These are phyloP conservation scores for Norana najaformis DNA, from an alignment of 2,888 invertebrate genomes.

Conservation along the genomic window DNA sequence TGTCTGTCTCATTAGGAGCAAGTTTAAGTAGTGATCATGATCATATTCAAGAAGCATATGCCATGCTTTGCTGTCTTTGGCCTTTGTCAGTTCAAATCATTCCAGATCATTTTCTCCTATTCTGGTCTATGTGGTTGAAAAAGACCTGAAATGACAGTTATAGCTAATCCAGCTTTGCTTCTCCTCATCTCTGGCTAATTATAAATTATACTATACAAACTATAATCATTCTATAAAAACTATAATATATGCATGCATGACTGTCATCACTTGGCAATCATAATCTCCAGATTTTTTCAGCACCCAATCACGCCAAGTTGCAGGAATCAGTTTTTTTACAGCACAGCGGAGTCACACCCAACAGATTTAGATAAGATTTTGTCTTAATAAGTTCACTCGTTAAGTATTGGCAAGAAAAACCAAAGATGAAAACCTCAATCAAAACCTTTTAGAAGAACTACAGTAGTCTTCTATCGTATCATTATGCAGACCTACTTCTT, in stretches of 20 bases:
- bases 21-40: neutral
- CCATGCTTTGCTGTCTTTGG: too few species aligned
- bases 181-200: neutral
- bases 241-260: neutral
- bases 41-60: too few species aligned
- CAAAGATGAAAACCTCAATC: neutral
- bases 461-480: neutral
- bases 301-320: neutral
- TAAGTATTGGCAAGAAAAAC: neutral
- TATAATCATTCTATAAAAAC: too few species aligned
- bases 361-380: neutral
- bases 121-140: too few species aligned
- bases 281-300: neutral
- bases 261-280: neutral
- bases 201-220: neutral
- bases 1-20: neutral
- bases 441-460: neutral
- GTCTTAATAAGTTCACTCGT: neutral
- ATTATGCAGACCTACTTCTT: constrained; percentile 52
- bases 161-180: too few species aligned
- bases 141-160: too few species aligned
- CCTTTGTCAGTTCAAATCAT: too few species aligned
- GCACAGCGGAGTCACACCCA: neutral
- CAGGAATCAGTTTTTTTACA: neutral
- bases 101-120: too few species aligned